Evolutionary conservation across 2,888 invertebrate species (phyloP).

Genomic region (Heliconius ismenius): DNA sequence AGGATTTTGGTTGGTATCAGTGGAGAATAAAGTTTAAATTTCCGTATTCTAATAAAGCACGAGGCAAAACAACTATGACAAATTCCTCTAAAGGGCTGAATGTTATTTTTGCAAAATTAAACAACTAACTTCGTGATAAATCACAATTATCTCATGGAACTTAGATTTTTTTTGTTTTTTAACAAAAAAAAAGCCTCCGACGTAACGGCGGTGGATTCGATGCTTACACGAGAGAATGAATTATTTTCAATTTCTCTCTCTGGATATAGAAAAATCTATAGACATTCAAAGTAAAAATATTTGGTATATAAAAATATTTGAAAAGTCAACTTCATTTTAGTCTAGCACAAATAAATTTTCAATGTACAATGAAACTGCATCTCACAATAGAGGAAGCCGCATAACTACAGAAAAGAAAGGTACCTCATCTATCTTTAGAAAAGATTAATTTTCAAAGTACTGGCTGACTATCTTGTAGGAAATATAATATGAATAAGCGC

Average conservation of each 20-base stretch:
- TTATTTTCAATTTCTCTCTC: background rate
- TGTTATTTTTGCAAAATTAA: background rate
- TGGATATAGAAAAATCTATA: too few species aligned
- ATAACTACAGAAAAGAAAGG: background rate
- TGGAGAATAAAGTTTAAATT: background rate
- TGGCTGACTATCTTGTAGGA: background rate
- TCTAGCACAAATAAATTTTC: background rate
- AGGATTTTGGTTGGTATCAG: background rate
- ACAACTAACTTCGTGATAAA: background rate
- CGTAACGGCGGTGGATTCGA: background rate
- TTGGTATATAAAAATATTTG: background rate
- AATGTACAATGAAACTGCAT: conserved; percentile 15
- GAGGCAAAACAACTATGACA: background rate
- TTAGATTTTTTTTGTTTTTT: background rate
- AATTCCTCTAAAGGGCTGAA: background rate
- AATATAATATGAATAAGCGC: background rate
- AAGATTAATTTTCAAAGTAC: conserved; percentile 18
- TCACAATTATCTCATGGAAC: background rate
- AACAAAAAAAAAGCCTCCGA: background rate
- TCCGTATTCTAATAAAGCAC: background rate
- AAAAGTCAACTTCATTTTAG: background rate
- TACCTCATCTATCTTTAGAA: conserved; percentile 18
- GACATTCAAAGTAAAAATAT: too few species aligned
- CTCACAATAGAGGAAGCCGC: conserved; percentile 18
- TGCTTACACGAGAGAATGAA: background rate